These are phyloP conservation scores for Acanthoscelides obtectus DNA, from an alignment of 2,888 invertebrate genomes.

Conservation along the genomic window DNA sequence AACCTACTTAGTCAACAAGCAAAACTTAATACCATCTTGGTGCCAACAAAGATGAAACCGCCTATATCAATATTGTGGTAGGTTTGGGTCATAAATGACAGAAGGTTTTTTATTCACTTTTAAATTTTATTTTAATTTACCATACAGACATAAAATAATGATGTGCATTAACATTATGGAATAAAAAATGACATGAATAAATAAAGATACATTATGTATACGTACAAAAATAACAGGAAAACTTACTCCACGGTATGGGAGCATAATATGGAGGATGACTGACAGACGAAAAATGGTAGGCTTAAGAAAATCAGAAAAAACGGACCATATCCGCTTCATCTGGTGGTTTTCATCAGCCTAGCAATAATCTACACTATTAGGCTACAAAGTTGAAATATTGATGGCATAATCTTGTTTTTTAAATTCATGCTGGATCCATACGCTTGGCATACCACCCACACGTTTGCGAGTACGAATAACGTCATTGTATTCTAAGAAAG, in stretches of 20 bases:
- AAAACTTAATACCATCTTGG: too few relatives aligned
- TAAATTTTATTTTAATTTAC: constrained; percentile 48
- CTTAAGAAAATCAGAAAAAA: background rate
- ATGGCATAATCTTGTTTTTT: too few relatives aligned
- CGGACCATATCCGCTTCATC: background rate
- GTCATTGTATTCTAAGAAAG: too few relatives aligned
- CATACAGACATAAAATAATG: constrained; percentile 50
- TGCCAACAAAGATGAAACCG: too few relatives aligned
- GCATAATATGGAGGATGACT: background rate
- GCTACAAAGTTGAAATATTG: background rate
- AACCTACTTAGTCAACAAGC: too few relatives aligned
- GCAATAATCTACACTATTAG: background rate
- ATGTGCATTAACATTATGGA: constrained; percentile 43
- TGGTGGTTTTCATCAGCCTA: background rate
- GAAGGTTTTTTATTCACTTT: constrained; percentile 18
- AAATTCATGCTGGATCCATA: too few relatives aligned
- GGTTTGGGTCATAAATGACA: too few relatives aligned
- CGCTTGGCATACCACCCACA: too few relatives aligned
- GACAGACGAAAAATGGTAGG: background rate
- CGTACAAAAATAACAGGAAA: constrained; percentile 27
- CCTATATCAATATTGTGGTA: too few relatives aligned
- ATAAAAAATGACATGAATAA: constrained; percentile 35
- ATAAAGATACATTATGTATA: constrained; percentile 25
- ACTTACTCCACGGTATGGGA: constrained; percentile 13
- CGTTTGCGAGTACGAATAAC: too few relatives aligned